These are phyloP conservation scores for Ageneiosus marmoratus DNA, from an alignment of 2,113 vertebrate species.

Conservation along the genomic window DNA sequence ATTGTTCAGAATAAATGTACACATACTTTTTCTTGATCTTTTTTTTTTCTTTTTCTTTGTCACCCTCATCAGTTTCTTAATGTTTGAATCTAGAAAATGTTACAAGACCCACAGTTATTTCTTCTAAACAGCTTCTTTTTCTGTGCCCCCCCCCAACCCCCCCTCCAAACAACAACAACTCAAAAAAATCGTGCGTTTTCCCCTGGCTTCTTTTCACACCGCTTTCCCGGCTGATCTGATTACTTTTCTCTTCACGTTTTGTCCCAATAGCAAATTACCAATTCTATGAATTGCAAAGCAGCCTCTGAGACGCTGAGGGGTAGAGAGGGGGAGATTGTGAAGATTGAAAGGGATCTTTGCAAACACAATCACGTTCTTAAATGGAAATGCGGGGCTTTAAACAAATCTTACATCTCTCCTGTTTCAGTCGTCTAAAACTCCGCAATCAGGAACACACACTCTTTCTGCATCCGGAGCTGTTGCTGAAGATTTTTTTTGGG, in stretches of 20 bases:
- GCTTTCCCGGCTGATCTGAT: conserved; percentile 82
- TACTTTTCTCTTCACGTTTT: conserved; percentile 90
- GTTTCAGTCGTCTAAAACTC: conserved; percentile 83
- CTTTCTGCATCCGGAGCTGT: conserved; percentile 62
- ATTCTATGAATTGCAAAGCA: conserved; percentile 91
- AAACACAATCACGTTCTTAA: conserved; percentile 89
- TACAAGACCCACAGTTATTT: conserved; percentile 38
- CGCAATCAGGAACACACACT: conserved; percentile 79
- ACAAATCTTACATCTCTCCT: conserved; percentile 85
- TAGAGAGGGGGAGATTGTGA: conserved; percentile 72
- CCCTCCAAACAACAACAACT: conserved; percentile 68
- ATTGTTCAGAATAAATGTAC: conserved; percentile 4
- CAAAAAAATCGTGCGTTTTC: conserved; percentile 67
- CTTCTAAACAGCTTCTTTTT: conserved; percentile 62
- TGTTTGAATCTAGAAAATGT: conserved; percentile 38
- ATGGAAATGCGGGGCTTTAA: conserved; percentile 86
- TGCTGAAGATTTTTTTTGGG: conserved; percentile 62
- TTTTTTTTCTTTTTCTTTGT: neutral
- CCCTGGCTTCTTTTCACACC: conserved; percentile 68
- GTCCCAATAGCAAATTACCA: conserved; percentile 90
- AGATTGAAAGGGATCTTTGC: conserved; percentile 87
- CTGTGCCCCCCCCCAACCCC: conserved; percentile 45
- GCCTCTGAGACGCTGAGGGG: conserved; percentile 82
- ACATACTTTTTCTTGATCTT: neutral
- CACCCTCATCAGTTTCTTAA: neutral